These are phyloP conservation scores for Argya squamiceps DNA, from an alignment of 2,797 vertebrate species.

Conservation along the genomic window DNA sequence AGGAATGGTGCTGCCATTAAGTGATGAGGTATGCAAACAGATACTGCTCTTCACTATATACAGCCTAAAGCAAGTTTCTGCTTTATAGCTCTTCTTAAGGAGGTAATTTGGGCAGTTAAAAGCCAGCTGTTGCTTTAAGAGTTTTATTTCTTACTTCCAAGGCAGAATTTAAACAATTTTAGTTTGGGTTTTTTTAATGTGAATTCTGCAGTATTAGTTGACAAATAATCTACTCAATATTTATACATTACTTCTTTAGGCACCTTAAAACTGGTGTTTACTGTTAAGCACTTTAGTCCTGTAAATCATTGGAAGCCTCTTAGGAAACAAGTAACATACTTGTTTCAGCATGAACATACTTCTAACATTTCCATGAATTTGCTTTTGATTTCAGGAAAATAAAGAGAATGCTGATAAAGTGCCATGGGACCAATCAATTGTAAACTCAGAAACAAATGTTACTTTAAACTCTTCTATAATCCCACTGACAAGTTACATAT, in stretches of 20 bases:
- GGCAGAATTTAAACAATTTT: not conserved
- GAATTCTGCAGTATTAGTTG: not conserved
- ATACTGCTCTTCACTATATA: not conserved
- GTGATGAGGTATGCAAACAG: not conserved
- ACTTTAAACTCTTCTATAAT: not conserved
- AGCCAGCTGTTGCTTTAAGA: not conserved
- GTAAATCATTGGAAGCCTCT: not conserved
- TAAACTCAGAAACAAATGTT: not conserved
- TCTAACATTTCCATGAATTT: not conserved
- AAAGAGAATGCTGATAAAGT: constrained; percentile 69
- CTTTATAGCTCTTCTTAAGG: not conserved
- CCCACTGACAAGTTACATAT: not conserved
- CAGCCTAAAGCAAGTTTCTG: not conserved
- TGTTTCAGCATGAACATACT: not conserved
- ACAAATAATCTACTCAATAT: not conserved
- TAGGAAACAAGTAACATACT: not conserved
- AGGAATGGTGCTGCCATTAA: not conserved
- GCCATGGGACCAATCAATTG: not conserved
- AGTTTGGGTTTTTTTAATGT: not conserved
- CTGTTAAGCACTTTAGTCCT: not conserved
- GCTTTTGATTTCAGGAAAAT: constrained; percentile 68
- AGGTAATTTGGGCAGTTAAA: not conserved
- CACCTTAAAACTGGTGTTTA: not conserved
- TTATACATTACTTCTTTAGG: not conserved
- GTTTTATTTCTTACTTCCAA: not conserved